These are phyloP conservation scores for Celastrina argiolus DNA, from an alignment of 2,888 invertebrate species.

Conservation along the genomic window DNA sequence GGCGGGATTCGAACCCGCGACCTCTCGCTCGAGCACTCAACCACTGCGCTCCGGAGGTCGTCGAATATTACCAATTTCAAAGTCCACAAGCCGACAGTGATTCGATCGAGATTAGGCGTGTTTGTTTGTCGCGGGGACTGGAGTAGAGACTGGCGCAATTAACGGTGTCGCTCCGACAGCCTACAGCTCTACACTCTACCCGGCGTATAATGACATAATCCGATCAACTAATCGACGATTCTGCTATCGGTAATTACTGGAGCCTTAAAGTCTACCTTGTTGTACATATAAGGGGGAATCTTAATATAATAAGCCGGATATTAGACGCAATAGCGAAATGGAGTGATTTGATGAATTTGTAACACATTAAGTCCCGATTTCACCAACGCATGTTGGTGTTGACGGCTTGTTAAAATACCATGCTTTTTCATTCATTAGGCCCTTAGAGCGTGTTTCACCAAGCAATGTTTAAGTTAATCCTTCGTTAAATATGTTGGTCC, in stretches of 20 bases:
- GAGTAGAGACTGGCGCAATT: not conserved
- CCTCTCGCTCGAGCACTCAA: no score
- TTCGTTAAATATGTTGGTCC: no score
- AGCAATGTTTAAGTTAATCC: no score
- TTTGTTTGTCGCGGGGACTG: constrained; percentile 1
- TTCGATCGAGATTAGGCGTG: not conserved
- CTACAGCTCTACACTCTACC: not conserved
- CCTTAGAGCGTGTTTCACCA: no score
- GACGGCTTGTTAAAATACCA: no score
- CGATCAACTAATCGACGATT: constrained; percentile 13
- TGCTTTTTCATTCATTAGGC: no score
- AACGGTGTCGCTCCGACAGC: constrained; percentile 5
- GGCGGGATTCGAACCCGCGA: no score
- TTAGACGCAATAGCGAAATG: not conserved
- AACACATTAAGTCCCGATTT: no score
- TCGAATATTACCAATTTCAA: constrained; percentile 2
- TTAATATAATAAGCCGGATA: not conserved
- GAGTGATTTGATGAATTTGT: not conserved
- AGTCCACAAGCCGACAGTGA: not conserved
- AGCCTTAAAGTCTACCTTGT: not conserved
- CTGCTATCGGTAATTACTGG: constrained; percentile 3
- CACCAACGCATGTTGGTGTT: no score
- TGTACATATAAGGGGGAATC: not conserved
- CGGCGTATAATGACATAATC: constrained; percentile 1
- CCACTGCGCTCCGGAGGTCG: no score